Evolutionary conservation across 2,113 vertebrate genomes (phyloP), one percentile per base, ranked within the genome.

Genomic region (Clinocottus analis): DNA sequence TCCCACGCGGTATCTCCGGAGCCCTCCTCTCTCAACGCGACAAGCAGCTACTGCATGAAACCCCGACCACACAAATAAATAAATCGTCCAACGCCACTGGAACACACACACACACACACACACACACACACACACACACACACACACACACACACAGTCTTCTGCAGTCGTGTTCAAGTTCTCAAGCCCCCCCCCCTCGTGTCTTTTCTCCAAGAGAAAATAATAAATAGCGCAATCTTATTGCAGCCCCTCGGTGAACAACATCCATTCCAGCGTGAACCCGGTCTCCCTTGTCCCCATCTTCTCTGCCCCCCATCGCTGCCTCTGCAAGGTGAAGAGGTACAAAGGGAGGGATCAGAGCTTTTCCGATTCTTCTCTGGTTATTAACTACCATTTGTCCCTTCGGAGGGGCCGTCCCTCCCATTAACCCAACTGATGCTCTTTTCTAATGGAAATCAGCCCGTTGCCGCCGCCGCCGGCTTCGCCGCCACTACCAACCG

Each of bases 401-500:
- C 82, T 86, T 87, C 76, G 72, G 81, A 92, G 92, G n/a, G 87
- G 86, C 92, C 83, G 89, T 92, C 91, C 92, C 90, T 90, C 89
- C 93, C 92, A 93, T 95, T 94, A 93, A 93, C 90, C 91, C 91
- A 89, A 93, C 91, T 90, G 93, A 94, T 93, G 94, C 92, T 92
- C 94, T 92, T 95, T 95, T 95, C 93, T 95, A 91, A 95, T 95
- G 94, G 92, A 92, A 95, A 95, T 95, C 93, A 94, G 94, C 89
- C 91, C 89, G 89, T 92, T 89, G 90, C 82, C 87, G 86, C 81
- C 45, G 82, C 85, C 25, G 71, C 83, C 39, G 2, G 69, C 35
- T 4, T 72, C 39, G 2, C 75, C 41, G 72, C 83, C 72, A 37
- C 77, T 14, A 41, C 79, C 43, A 25, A 23, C 74, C 12, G 39